Evolutionary conservation across 2,888 invertebrate genomes (phyloP), one percentile per base, ranked within the genome.

Genomic region (Rhagophthalmus giganteus): DNA sequence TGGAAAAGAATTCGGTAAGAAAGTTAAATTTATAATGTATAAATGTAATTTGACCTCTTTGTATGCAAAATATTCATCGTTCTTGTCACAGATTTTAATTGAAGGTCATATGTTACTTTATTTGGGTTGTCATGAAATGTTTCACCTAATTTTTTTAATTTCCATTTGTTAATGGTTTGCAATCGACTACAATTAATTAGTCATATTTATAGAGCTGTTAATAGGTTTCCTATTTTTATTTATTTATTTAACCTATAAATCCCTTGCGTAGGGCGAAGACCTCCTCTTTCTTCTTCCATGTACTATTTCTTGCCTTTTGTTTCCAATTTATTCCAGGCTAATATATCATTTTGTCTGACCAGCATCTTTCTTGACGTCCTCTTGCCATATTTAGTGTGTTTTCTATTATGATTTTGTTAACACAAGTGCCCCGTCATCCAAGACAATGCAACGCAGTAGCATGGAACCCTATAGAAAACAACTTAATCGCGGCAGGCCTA

Each of bases 381-480:
- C 7, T 3, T 7, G 7, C 7, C 3, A 20, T 3, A 16, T 15
- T 14, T 33, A 15, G 6, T 9, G 4, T 24, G 12, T 2, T 35
- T 35, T 35, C 45, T n/a, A 30, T 57, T 64, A 70, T 74, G n/a
- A n/a, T n/a, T n/a, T n/a, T n/a, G n/a, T n/a, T n/a, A n/a, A n/a
- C n/a, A n/a, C n/a, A n/a, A 93, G 94, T 85, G 44, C 89, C 94
- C 0, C 85, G 89, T 41, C 90, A 92, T 72, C 83, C 88, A 7
- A 78, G 96, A 5, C 87, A 89, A 57, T 95, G 95, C 70, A 90
- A 92, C 63, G 84, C 88, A 0, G 81, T 97, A 8, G 83, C 89
- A 16, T 96, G 95, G 94, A 94, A 90, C 73, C 88, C 87, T 16
- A 74, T 81, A 7, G 93, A 95, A 62, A 81, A 82, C 12, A 88